phyloP scores from a whole-genome alignment of 1,140 invertebrate species.

The Drosophila ananassae region DNA sequence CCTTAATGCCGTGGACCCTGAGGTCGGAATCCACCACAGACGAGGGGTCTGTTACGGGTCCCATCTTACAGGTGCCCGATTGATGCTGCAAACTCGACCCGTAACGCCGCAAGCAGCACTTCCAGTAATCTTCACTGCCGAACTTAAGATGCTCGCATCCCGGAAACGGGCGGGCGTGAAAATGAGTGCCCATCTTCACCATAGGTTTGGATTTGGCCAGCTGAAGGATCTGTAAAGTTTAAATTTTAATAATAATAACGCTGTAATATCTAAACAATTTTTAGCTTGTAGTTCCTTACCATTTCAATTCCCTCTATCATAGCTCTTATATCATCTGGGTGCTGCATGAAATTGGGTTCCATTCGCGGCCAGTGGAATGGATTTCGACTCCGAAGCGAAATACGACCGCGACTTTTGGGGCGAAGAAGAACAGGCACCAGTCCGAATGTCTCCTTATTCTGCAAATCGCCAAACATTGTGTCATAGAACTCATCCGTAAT shows the following conservation, averaged over 20 bases:
- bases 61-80: constrained; percentile 92
- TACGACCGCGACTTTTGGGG: constrained; percentile 90
- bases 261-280: not conserved
- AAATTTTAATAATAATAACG: not conserved
- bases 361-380: constrained; percentile 90
- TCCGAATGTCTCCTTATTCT: constrained; percentile 85
- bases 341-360: constrained; percentile 90
- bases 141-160: constrained; percentile 87
- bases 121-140: constrained; percentile 89
- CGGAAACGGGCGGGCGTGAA: constrained; percentile 88
- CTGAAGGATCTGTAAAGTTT: constrained; percentile 85
- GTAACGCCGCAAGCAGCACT: constrained; percentile 88
- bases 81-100: constrained; percentile 91
- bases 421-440: constrained; percentile 89
- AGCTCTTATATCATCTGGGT: constrained; percentile 87
- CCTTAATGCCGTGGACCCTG: constrained; percentile 88
- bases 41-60: constrained; percentile 86
- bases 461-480: constrained; percentile 85
- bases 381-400: constrained; percentile 88
- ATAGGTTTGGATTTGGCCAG: constrained; percentile 87
- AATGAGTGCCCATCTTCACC: constrained; percentile 86
- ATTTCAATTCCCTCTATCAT: constrained; percentile 90
- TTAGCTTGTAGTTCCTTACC: constrained; percentile 81
- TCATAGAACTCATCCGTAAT: constrained; percentile 87
- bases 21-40: constrained; percentile 91